Percentiles rank a stretch among this genome's conserved stretches.
Conservation (phyloP, 2,888 invertebrate genomes). For the Scaeva pyrastri region DNA sequence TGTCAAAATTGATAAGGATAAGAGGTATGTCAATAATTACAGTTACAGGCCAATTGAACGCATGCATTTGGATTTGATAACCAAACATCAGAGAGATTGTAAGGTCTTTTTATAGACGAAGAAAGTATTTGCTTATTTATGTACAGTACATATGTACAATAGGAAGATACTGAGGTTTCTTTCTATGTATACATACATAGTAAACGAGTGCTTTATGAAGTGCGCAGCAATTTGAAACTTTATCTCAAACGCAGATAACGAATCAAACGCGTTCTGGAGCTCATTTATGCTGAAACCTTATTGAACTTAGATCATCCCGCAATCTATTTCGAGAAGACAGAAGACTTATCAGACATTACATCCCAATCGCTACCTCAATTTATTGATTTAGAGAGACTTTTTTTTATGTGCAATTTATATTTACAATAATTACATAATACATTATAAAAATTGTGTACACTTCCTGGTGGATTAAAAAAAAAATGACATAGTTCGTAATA, state of each 20-base stretch:
- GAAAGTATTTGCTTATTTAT: no score
- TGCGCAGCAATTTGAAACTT: neutral
- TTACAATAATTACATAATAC: no score
- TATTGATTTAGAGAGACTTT: no score
- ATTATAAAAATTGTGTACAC: no score
- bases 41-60: slow-evolving; percentile 6
- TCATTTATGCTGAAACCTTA: neutral
- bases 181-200: neutral
- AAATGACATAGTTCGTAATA: no score
- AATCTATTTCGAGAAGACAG: no score
- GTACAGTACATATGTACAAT: no score
- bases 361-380: no score
- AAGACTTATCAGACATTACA: no score
- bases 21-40: slow-evolving; percentile 24
- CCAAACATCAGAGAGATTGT: slow-evolving; percentile 8
- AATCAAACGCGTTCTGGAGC: neutral
- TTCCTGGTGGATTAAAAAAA: no score
- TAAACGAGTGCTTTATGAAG: neutral
- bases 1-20: slow-evolving; percentile 26
- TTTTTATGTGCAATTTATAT: no score
- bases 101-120: neutral
- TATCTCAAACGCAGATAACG: neutral
- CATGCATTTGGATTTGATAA: neutral
- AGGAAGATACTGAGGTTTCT: neutral
- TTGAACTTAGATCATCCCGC: no score